These are phyloP conservation scores for Ormyrus nitidulus DNA, from an alignment of 2,888 invertebrate genomes.

Conservation along the genomic window DNA sequence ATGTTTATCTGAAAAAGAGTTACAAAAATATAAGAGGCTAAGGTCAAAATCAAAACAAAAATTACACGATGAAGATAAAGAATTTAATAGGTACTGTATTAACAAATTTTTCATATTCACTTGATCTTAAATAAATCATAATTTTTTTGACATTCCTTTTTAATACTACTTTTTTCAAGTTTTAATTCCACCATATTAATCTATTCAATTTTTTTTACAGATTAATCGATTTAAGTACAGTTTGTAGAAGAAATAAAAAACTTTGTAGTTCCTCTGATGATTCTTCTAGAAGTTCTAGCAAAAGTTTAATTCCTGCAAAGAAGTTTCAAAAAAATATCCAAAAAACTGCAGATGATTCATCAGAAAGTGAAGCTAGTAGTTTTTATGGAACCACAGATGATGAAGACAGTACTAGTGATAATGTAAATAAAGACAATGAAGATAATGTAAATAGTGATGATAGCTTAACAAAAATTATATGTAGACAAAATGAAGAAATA, in stretches of 20 bases:
- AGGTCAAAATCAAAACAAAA: background rate
- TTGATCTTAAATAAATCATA: no score
- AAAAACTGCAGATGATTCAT: conserved; percentile 15
- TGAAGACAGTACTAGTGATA: background rate
- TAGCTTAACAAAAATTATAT: background rate
- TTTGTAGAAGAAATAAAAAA: conserved; percentile 34
- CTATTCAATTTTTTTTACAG: conserved; percentile 12
- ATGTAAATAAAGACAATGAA: background rate
- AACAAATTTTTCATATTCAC: background rate
- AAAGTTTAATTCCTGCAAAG: background rate
- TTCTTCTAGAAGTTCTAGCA: conserved; percentile 21
- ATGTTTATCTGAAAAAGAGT: background rate
- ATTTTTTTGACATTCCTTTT: no score
- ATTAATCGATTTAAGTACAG: conserved; percentile 16
- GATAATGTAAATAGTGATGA: background rate
- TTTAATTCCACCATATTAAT: no score
- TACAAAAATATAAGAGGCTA: background rate
- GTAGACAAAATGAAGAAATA: conserved; percentile 13
- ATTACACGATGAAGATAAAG: background rate
- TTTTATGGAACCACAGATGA: conserved; percentile 28
- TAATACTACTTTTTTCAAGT: no score
- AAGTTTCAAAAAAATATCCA: background rate
- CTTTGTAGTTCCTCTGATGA: conserved; percentile 13
- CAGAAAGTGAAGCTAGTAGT: conserved; percentile 25
- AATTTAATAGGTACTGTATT: conserved; percentile 13